A percentile compares a stretch with the other conserved stretches of the same genome.
Evolutionary conservation across 2,797 vertebrate species (phyloP).

Genomic region (Buceros bicornis): DNA sequence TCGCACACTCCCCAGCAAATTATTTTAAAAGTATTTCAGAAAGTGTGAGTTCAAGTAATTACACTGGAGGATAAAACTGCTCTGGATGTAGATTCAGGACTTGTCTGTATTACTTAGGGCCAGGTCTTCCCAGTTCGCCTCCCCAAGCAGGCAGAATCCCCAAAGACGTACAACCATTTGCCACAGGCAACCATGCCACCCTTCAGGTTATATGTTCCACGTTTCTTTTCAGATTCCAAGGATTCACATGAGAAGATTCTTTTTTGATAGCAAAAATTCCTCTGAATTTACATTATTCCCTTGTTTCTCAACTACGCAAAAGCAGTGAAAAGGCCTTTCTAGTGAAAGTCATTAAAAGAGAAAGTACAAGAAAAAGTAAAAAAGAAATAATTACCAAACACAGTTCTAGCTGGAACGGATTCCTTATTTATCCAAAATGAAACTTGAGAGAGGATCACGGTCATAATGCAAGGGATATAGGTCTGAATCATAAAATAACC

Average conservation of each 20-base stretch:
- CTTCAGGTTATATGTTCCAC: not conserved
- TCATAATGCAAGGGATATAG: conserved; percentile 99
- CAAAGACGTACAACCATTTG: not conserved
- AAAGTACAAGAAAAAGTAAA: not conserved
- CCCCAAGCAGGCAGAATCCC: not conserved
- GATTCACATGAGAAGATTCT: not conserved
- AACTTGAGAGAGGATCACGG: conserved; percentile 99
- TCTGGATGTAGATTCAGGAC: not conserved
- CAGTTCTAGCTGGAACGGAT: conserved; percentile 96
- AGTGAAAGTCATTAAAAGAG: not conserved
- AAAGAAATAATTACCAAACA: conserved; percentile 89
- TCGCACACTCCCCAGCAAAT: not conserved
- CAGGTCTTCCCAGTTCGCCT: not conserved
- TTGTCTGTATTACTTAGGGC: not conserved
- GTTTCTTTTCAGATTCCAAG: not conserved
- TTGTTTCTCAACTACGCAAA: not conserved
- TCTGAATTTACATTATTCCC: not conserved
- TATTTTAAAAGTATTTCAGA: not conserved
- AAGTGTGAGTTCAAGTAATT: not conserved
- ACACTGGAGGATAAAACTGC: not conserved
- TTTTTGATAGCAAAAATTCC: not conserved
- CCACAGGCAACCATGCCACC: not conserved
- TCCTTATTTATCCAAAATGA: conserved; percentile 99
- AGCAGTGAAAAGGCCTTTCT: not conserved
- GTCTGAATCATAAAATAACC: conserved; percentile 99